Conservation (phyloP, 2,113 vertebrate species). For the Festucalex cinctus region DNA sequence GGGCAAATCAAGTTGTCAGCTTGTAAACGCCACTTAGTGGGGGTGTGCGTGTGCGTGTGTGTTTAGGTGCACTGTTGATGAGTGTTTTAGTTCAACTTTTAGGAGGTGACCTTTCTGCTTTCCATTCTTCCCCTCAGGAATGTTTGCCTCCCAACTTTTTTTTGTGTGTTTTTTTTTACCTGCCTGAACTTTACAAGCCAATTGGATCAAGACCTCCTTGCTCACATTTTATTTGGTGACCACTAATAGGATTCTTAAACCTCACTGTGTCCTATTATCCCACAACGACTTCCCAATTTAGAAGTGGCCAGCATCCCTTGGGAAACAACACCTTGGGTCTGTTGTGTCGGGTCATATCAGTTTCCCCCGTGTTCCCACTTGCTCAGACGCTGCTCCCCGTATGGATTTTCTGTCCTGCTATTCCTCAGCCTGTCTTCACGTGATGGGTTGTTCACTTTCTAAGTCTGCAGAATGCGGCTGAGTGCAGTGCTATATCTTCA, state of each 20-base stretch:
- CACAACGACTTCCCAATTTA: slow-evolving; percentile 45
- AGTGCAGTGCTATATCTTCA: slow-evolving; percentile 58
- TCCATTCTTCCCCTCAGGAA: slow-evolving; percentile 8
- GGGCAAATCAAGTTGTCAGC: slow-evolving; percentile 62
- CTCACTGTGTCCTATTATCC: slow-evolving; percentile 29
- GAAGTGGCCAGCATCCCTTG: slow-evolving; percentile 32
- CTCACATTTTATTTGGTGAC: slow-evolving; percentile 42
- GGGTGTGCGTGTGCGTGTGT: slow-evolving; percentile 25
- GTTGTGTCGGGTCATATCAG: slow-evolving; percentile 48
- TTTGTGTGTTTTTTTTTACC: slow-evolving; percentile 9
- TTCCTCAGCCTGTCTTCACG: slow-evolving; percentile 53
- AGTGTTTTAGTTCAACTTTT: slow-evolving; percentile 36
- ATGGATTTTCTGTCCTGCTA: slow-evolving; percentile 66
- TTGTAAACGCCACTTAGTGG: slow-evolving; percentile 47
- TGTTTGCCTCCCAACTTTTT: slow-evolving; percentile 29
- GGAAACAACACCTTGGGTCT: slow-evolving; percentile 33
- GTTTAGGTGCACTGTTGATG: slow-evolving; percentile 34
- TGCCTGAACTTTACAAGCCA: slow-evolving; percentile 29
- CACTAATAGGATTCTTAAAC: slow-evolving; percentile 35
- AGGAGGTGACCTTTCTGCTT: slow-evolving; percentile 57
- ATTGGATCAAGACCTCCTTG: slow-evolving; percentile 44
- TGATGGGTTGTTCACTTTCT: slow-evolving; percentile 62
- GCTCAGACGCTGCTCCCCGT: slow-evolving; percentile 45
- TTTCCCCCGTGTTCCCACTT: slow-evolving; percentile 41
- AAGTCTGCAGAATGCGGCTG: slow-evolving; percentile 53